Evolutionary conservation across 1,140 invertebrate species (phyloP), one percentile per base, ranked within the genome.

Genomic region (Heliconius himera): DNA sequence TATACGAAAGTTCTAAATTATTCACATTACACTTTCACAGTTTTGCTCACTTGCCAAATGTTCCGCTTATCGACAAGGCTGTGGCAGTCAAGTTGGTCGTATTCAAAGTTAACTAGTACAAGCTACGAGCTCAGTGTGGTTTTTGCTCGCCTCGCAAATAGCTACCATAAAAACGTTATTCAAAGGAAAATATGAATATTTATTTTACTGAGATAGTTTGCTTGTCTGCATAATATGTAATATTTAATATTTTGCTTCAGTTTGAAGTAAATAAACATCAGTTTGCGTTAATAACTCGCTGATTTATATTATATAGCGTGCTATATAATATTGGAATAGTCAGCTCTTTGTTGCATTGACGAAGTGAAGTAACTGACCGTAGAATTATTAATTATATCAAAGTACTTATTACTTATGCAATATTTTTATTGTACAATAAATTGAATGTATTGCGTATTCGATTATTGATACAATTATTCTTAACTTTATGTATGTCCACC

Each of bases 11-110:
- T 81, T 81, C 79, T 81, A 81, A 81, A 81, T 81, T 81, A 79
- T 74, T 74, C 75, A 56, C 79, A 81, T 81, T 81, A 81, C 75
- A 81, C 51, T 77, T 81, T 81, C 75, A 74, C 79, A 81, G 79
- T 77, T 81, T 81, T 49, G 75, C 79, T 77, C 71, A 77, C 75
- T 70, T 70, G 75, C 79, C 71, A 77, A 81, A 70, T 73, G 79
- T 81, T 77, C 26, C 72, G 56, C 72, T 77, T 81, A 81, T 81
- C 79, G 75, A 76, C 49, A 71, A 73, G 79, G 56, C 60, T 77
- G 79, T 72, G 75, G 79, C 79, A 75, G 79, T 70, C 33, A 46
- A 75, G 71, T 81, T 54, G 71, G 71, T 49, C 75, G 79, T 77
- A 76, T 77, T 77, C 71, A 73, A 77, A 81, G 36, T 77, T 77